Conservation (phyloP, 2,888 invertebrate genomes). For the Acrobasis suavella region DNA sequence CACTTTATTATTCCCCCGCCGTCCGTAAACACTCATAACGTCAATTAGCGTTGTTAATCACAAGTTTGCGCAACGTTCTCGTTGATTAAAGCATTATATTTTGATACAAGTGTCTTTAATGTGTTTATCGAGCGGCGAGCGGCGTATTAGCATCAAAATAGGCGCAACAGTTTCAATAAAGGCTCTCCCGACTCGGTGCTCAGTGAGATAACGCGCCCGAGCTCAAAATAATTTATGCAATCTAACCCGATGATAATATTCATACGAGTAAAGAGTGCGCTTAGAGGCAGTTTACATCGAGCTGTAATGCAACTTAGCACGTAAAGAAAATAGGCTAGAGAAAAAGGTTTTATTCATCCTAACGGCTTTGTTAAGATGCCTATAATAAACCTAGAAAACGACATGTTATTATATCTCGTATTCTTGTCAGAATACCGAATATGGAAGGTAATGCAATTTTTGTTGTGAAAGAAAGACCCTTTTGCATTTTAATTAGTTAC, state of each 20-base stretch:
- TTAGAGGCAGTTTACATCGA: background rate
- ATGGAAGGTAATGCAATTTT: too few species aligned
- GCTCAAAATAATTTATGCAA: slow-evolving; percentile 22
- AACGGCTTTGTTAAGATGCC: too few species aligned
- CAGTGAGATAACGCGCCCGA: slow-evolving; percentile 24
- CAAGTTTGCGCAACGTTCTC: slow-evolving; percentile 30
- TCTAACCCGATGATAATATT: slow-evolving; percentile 15
- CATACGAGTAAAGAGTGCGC: slow-evolving; percentile 3
- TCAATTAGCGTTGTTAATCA: slow-evolving; percentile 23
- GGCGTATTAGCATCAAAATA: slow-evolving; percentile 25
- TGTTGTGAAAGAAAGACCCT: too few species aligned
- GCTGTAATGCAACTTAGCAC: background rate
- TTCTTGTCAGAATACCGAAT: too few species aligned
- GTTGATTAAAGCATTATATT: slow-evolving; percentile 38
- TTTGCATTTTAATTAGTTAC: too few species aligned
- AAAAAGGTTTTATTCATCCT: too few species aligned
- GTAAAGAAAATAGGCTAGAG: background rate
- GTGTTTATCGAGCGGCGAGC: slow-evolving; percentile 39
- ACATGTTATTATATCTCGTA: too few species aligned
- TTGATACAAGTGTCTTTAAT: slow-evolving; percentile 42
- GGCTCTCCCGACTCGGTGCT: slow-evolving; percentile 14
- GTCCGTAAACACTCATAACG: slow-evolving; percentile 22
- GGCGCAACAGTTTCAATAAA: slow-evolving; percentile 27
- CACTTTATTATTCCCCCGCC: slow-evolving; percentile 19
- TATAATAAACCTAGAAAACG: too few species aligned